A percentile compares a stretch with the other conserved stretches of the same genome.
phyloP scores from a whole-genome alignment of 2,888 invertebrate species.

The Leptinotarsa juncta region DNA sequence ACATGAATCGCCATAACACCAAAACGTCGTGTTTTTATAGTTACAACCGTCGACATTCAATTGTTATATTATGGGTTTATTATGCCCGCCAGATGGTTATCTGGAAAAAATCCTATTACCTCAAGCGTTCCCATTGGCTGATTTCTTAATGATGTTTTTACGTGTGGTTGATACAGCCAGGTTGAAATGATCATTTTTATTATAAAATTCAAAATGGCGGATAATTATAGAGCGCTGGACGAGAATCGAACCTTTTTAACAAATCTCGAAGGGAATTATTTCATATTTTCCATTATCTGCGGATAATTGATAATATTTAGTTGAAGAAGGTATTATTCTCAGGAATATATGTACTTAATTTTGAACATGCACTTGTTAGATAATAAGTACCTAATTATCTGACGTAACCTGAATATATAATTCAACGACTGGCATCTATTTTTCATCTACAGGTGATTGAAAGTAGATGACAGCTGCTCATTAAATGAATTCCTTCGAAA shows the following conservation, averaged over 20 bases:
- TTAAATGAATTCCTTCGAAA: background rate
- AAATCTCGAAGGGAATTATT: constrained; percentile 44
- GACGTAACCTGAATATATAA: background rate
- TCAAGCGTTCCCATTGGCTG: constrained; percentile 63
- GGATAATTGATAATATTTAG: constrained; percentile 28
- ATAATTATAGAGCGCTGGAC: constrained; percentile 58
- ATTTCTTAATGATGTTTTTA: constrained; percentile 66
- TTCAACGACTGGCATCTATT: background rate
- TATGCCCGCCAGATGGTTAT: constrained; percentile 53
- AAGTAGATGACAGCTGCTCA: background rate
- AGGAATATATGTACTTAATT: background rate
- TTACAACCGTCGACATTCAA: constrained; percentile 43
- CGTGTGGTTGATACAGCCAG: constrained; percentile 64
- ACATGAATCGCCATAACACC: constrained; percentile 33
- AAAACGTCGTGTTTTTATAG: constrained; percentile 41
- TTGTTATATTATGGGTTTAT: constrained; percentile 43
- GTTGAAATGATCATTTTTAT: constrained; percentile 65
- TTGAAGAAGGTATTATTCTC: background rate
- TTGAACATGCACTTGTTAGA: background rate
- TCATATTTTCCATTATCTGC: constrained; percentile 18
- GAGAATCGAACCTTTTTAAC: constrained; percentile 49
- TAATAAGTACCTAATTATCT: constrained; percentile 9
- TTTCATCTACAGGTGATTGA: background rate
- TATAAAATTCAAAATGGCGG: constrained; percentile 66
- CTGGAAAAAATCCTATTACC: constrained; percentile 64